phyloP scores from a whole-genome alignment of 2,888 invertebrate species.

The Folsomia candida region DNA sequence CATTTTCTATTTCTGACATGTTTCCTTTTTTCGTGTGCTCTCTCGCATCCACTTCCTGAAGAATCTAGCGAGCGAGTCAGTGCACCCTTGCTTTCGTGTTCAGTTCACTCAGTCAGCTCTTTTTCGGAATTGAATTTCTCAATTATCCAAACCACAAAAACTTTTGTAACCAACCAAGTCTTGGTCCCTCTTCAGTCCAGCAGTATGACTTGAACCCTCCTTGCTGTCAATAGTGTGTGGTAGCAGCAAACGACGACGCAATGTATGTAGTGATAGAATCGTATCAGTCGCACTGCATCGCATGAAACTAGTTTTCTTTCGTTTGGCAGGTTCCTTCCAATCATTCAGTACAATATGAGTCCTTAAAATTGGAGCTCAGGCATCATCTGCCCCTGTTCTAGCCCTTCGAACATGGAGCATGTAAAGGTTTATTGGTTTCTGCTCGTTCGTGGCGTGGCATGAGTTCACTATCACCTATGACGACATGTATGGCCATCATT shows the following conservation, averaged over 20 bases:
- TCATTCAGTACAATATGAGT: not conserved
- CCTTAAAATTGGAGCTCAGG: not conserved
- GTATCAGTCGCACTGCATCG: not conserved
- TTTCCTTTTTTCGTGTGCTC: not conserved
- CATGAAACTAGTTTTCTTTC: not conserved
- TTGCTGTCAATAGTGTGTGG: not conserved
- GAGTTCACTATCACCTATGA: not conserved
- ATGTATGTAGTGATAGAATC: not conserved
- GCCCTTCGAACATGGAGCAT: not conserved
- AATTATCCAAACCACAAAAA: constrained; percentile 18
- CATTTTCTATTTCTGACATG: not conserved
- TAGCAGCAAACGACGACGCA: too few species aligned
- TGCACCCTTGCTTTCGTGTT: constrained; percentile 11
- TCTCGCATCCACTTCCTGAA: too few species aligned
- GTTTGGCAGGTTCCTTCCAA: not conserved
- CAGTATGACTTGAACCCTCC: not conserved
- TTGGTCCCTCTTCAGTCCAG: not conserved
- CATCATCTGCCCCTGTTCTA: not conserved
- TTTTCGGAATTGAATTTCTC: constrained; percentile 20
- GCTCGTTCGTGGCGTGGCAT: not conserved
- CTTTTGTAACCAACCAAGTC: not conserved
- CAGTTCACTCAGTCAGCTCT: constrained; percentile 7
- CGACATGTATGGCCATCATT: not conserved
- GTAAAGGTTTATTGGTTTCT: not conserved
- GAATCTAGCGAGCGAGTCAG: too few species aligned